Evolutionary conservation across 2,888 invertebrate species (phyloP).

Genomic region (Spilarctia lutea): DNA sequence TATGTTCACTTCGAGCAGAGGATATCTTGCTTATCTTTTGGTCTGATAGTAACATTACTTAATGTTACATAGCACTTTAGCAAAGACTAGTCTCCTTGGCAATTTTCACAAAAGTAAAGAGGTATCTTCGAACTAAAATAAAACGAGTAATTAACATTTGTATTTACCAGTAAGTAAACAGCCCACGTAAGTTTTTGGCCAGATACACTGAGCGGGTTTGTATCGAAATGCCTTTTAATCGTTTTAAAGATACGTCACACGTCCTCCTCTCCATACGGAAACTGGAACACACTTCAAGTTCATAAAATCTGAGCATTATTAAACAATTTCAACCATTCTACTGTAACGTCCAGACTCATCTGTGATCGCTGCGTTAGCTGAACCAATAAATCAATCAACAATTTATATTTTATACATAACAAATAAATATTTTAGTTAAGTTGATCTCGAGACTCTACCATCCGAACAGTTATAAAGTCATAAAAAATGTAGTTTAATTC

Average conservation of each 20-base stretch:
- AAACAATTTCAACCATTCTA: not conserved
- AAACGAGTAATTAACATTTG: not conserved
- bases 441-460: not conserved
- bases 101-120: not conserved
- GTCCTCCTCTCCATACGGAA: constrained; percentile 11
- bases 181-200: not conserved
- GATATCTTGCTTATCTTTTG: not conserved
- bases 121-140: not conserved
- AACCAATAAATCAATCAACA: not conserved
- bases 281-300: not conserved
- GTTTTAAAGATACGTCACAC: not conserved
- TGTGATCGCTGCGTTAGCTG: not conserved
- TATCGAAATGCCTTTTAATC: not conserved
- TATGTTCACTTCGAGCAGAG: not conserved
- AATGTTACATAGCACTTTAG: not conserved
- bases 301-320: not conserved
- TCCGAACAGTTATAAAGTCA: not conserved
- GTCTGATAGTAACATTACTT: not conserved
- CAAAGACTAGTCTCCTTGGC: not conserved
- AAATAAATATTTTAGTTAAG: not conserved
- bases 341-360: not conserved
- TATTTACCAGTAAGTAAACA: not conserved
- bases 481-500: not conserved
- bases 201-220: not conserved
- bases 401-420: not conserved